Conservation (phyloP, 2,113 vertebrate genomes). For the Etia nguti region DNA sequence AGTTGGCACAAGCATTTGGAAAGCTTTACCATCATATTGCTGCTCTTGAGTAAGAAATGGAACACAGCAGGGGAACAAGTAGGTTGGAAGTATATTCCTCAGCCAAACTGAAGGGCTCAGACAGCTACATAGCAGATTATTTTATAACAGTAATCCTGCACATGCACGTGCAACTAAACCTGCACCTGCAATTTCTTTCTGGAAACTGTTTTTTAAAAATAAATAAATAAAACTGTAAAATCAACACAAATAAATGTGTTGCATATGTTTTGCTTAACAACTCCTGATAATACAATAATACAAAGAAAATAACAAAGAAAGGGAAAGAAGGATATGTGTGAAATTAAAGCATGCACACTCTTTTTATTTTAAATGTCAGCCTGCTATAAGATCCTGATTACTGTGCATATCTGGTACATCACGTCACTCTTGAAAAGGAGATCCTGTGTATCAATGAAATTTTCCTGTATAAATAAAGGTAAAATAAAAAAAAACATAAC, state of each 20-base stretch:
- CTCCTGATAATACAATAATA: not conserved
- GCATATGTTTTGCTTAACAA: not conserved
- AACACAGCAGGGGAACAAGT: constrained; percentile 30
- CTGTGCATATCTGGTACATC: not conserved
- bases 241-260: not conserved
- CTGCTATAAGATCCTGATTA: not conserved
- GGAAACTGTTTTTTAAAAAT: not conserved
- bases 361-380: too few relatives aligned
- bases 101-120: not conserved
- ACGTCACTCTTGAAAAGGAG: not conserved
- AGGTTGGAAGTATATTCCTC: constrained; percentile 6
- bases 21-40: constrained; percentile 27
- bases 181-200: not conserved
- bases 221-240: not conserved
- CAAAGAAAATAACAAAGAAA: not conserved
- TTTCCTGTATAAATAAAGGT: not conserved
- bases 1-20: constrained; percentile 29
- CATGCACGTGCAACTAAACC: not conserved
- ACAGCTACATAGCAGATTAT: constrained; percentile 19
- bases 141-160: constrained; percentile 4
- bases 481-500: not conserved
- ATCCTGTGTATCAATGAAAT: not conserved
- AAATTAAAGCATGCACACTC: not conserved
- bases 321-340: not conserved
- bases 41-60: constrained; percentile 33